Evolutionary conservation across 2,888 invertebrate species (phyloP).

Genomic region (Tolmerus cingulatus): DNA sequence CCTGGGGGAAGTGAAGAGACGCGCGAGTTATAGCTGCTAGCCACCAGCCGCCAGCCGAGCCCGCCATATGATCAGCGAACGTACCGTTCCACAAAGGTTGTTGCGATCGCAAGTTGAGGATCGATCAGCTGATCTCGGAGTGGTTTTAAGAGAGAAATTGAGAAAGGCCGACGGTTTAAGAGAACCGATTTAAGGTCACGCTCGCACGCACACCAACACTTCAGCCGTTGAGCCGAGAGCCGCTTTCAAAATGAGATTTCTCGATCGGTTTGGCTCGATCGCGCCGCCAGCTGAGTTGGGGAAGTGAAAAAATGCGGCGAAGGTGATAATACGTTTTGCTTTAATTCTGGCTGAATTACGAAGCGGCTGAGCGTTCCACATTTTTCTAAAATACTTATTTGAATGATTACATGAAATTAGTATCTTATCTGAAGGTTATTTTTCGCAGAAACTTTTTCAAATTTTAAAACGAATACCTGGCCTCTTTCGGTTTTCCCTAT

Average conservation of each 20-base stretch:
- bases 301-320: neutral
- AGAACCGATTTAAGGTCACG: neutral
- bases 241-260: neutral
- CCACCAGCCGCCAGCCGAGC: neutral
- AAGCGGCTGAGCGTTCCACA: neutral
- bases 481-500: neutral
- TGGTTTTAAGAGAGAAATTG: neutral
- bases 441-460: neutral
- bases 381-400: neutral
- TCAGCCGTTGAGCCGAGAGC: neutral
- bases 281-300: neutral
- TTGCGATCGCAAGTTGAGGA: neutral
- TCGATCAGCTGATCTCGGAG: neutral
- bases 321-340: neutral
- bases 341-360: neutral
- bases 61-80: neutral
- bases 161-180: neutral
- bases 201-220: neutral
- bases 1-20: neutral
- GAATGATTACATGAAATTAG: neutral
- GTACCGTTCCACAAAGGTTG: constrained; percentile 12
- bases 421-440: neutral
- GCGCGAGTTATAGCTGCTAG: neutral
- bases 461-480: neutral
- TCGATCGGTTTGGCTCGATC: neutral